These are phyloP conservation scores for Hippasteria phrygiana DNA, from an alignment of 53 echinoderm and acorn worm genomes.

Conservation along the genomic window DNA sequence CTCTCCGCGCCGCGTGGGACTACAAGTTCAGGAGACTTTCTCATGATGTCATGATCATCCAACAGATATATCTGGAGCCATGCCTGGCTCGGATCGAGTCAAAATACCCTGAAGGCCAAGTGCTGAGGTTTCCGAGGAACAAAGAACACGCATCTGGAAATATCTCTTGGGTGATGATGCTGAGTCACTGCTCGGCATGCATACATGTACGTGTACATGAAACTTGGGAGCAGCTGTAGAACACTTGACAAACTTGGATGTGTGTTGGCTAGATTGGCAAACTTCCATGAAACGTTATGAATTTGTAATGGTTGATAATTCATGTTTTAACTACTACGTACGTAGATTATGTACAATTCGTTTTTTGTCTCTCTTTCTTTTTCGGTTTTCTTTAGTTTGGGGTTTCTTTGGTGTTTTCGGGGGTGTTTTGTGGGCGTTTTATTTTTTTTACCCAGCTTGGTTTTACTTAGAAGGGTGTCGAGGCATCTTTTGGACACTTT, in stretches of 20 bases:
- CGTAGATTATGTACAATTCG: too few relatives aligned
- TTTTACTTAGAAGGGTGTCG: too few relatives aligned
- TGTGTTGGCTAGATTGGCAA: neutral
- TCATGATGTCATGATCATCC: neutral
- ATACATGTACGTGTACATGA: neutral
- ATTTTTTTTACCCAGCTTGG: too few relatives aligned
- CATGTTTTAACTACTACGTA: too few relatives aligned
- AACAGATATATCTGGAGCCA: neutral
- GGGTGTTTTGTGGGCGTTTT: too few relatives aligned
- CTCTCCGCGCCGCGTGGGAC: neutral
- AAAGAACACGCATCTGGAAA: neutral
- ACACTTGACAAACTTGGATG: neutral
- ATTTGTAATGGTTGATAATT: neutral
- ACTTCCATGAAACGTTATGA: neutral
- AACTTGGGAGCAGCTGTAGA: neutral
- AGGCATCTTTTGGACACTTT: too few relatives aligned
- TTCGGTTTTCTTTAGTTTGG: too few relatives aligned
- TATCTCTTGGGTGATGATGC: neutral
- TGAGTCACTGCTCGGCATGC: neutral
- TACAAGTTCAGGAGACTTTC: neutral
- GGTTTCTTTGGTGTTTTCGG: too few relatives aligned
- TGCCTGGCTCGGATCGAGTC: too few relatives aligned
- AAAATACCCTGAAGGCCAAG: neutral
- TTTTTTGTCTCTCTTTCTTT: too few relatives aligned
- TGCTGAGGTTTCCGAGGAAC: neutral